Conservation (phyloP, 2,113 vertebrate species). For the Calonectris borealis region DNA sequence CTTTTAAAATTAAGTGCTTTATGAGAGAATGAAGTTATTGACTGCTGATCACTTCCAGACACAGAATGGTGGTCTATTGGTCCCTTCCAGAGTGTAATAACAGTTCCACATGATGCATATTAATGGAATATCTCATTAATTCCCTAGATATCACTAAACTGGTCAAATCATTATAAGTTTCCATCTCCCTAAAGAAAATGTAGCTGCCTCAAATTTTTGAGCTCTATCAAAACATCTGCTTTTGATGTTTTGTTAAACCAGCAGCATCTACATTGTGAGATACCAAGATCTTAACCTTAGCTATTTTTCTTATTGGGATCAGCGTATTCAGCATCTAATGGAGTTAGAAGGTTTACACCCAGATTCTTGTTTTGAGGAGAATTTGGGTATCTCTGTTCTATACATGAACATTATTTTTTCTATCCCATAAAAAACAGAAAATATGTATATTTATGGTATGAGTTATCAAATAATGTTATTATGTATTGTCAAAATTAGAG, state of each 20-base stretch:
- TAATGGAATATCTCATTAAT: conserved; percentile 50
- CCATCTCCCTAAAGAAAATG: conserved; percentile 8
- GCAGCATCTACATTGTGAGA: not conserved
- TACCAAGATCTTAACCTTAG: not conserved
- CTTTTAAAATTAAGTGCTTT: conserved; percentile 27
- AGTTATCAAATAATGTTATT: not conserved
- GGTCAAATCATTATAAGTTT: conserved; percentile 1
- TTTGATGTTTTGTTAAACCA: not conserved
- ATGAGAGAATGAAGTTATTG: conserved; percentile 29
- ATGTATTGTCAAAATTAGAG: not conserved
- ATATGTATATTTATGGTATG: not conserved
- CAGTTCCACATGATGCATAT: conserved; percentile 4
- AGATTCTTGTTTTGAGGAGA: not conserved
- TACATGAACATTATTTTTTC: not conserved
- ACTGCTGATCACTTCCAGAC: conserved; percentile 56
- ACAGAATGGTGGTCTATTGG: not conserved
- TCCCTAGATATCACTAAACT: conserved; percentile 9
- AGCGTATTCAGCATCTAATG: not conserved
- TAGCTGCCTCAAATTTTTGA: conserved; percentile 17
- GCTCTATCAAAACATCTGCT: not conserved
- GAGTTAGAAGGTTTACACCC: not conserved
- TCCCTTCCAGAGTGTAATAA: not conserved
- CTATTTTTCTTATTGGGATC: not conserved
- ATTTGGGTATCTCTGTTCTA: not conserved
- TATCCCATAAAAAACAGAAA: not conserved